A percentile compares a stretch with the other conserved stretches of the same genome.
Evolutionary conservation across 2,113 vertebrate genomes (phyloP).

Genomic region (Corvus hawaiiensis): DNA sequence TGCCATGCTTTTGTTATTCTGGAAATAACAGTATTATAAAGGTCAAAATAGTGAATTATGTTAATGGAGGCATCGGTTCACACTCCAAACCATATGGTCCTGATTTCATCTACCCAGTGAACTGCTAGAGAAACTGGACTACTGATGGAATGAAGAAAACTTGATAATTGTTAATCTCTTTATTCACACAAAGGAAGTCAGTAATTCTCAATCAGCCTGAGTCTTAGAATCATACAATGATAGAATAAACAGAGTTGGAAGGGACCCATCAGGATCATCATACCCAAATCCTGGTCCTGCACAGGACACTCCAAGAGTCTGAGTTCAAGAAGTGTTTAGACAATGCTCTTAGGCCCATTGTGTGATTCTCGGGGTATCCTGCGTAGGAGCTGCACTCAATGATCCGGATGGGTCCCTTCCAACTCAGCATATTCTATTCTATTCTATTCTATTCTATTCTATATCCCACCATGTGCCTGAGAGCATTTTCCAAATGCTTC

Average conservation of each 20-base stretch:
- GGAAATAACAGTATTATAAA: not conserved
- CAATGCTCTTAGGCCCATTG: not conserved
- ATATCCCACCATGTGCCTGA: no score
- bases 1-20: not conserved
- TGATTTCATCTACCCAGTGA: not conserved
- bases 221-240: not conserved
- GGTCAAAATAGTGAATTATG: not conserved
- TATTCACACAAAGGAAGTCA: not conserved
- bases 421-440: not conserved
- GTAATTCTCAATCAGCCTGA: not conserved
- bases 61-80: not conserved
- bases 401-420: not conserved
- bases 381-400: rapidly evolving
- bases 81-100: not conserved
- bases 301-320: not conserved
- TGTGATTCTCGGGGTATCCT: not conserved
- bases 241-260: not conserved
- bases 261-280: not conserved
- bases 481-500: not conserved
- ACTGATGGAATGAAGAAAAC: not conserved
- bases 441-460: not conserved
- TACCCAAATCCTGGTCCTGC: not conserved
- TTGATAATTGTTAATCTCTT: not conserved
- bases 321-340: not conserved
- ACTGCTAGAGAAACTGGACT: not conserved